phyloP scores from a whole-genome alignment of 2,113 vertebrate species.

The Deroptyus accipitrinus region DNA sequence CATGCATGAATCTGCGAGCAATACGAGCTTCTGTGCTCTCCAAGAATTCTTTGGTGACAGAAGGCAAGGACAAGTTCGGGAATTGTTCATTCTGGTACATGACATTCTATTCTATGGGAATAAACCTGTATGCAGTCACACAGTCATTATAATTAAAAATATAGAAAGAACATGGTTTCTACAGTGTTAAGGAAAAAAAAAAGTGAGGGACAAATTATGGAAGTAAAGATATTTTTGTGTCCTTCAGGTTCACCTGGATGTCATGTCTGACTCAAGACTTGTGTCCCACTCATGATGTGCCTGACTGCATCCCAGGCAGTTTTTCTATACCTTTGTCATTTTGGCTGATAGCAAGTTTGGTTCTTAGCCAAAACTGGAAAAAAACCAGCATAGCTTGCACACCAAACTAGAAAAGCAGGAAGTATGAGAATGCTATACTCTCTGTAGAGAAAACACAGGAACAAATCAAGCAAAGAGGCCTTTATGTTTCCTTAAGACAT shows the following conservation, averaged over 20 bases:
- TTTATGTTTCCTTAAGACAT: background rate
- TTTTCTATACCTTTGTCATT: background rate
- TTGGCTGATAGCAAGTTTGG: background rate
- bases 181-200: background rate
- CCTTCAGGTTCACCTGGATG: background rate
- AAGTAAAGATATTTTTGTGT: background rate
- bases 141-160: background rate
- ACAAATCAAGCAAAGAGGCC: background rate
- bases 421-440: background rate
- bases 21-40: background rate
- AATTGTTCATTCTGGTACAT: background rate
- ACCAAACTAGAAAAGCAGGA: background rate
- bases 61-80: background rate
- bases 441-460: background rate
- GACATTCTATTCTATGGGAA: background rate
- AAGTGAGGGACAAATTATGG: background rate
- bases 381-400: background rate
- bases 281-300: background rate
- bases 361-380: background rate
- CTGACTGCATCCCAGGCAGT: background rate
- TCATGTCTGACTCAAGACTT: background rate
- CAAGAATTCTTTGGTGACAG: background rate
- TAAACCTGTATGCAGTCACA: background rate
- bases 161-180: background rate
- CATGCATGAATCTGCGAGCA: background rate